Percentiles rank a stretch among this genome's conserved stretches.
Conservation (phyloP, 1,140 invertebrate genomes). For the Artemia franciscana region DNA sequence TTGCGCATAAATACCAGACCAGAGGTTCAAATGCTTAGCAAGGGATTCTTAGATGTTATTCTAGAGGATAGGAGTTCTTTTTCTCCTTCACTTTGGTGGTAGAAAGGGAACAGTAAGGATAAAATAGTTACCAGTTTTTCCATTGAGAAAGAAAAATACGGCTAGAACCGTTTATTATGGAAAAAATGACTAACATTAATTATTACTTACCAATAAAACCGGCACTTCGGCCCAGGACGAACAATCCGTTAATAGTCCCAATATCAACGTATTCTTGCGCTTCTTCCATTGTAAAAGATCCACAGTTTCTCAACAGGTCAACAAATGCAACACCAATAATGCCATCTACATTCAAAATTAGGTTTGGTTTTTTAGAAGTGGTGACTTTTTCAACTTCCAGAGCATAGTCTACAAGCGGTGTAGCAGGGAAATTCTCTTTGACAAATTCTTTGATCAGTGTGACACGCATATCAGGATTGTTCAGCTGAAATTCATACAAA, state of each 20-base stretch:
- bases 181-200: too few species aligned
- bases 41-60: too few species aligned
- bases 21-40: too few species aligned
- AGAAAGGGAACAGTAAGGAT: too few species aligned
- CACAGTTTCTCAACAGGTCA: conserved; percentile 75
- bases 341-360: conserved; percentile 97
- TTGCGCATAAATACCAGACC: too few species aligned
- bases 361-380: conserved; percentile 95
- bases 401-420: conserved; percentile 79
- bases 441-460: conserved; percentile 43
- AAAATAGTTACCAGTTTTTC: too few species aligned
- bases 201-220: conserved; percentile 73
- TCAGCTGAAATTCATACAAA: conserved; percentile 34
- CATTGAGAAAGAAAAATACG: too few species aligned
- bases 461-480: conserved; percentile 94
- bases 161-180: too few species aligned
- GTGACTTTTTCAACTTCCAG: conserved; percentile 97
- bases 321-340: conserved; percentile 93
- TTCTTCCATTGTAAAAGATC: conserved; percentile 89
- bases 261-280: conserved; percentile 94
- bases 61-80: too few species aligned
- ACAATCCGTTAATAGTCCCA: conserved; percentile 91
- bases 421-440: conserved; percentile 70
- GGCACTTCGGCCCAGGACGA: conserved; percentile 91
- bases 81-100: too few species aligned